Evolutionary conservation across 2,113 vertebrate species (phyloP), one percentile per base, ranked within the genome.

Genomic region (Isichthys henryi): DNA sequence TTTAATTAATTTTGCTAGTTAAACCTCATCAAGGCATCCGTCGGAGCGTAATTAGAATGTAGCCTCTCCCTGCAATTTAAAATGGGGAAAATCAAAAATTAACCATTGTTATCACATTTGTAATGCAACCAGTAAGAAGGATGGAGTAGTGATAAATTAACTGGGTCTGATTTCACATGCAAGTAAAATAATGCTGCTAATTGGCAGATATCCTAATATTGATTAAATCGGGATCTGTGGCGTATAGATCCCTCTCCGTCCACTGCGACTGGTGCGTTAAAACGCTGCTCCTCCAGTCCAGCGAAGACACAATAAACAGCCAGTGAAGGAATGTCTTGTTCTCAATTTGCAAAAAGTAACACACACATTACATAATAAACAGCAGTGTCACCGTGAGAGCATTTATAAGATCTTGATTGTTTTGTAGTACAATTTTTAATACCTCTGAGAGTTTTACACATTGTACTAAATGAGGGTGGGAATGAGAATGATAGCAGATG

Each of bases 1-100:
- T 95, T 96, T 96, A 96, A 96, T 96, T 96, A 96, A 96, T 95
- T 96, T 96, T 94, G 92, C 94, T 92, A 92, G 94, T 96, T 96
- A 96, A 96, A 95, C 93, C 95, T 96, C 95, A 96, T 96, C 95
- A 96, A 95, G 94, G 94, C 92, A 95, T 94, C 95, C 95, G 95
- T 95, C 95, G 93, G 93, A 93, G 94, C 91, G 93, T 96, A 96
- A 96, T 96, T 96, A 95, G 94, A 94, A 94, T 92, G 88, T 92
- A 90, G 86, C 94, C 93, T 94, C 91, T 89, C 93, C 92, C 92
- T 93, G 88, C 92, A 91, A 93, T 93, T 95, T 93, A 94, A 94
- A 92, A 93, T 89, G 88, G 92, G 82, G 88, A 91, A 93, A 95
- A 95, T 95, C 93, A 94, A 93, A 95, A 96, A 95, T 94, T 93